Evolutionary conservation across 2,113 vertebrate genomes (phyloP), one percentile per base, ranked within the genome.

Genomic region (Bagarius yarrelli): DNA sequence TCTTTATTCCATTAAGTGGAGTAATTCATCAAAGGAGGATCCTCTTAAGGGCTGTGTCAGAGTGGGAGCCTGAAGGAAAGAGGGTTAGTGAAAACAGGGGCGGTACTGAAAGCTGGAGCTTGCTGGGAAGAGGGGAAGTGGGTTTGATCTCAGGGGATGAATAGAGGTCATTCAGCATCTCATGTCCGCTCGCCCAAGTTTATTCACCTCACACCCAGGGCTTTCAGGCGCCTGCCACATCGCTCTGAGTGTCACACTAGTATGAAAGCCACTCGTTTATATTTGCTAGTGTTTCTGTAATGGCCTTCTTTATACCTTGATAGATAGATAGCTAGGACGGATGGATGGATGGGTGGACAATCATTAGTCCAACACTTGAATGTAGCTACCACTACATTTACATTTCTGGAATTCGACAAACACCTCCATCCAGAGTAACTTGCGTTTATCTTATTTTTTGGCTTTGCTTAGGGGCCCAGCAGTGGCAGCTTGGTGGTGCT

Each of bases 1-100:
- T 78, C 84, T 86, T 89, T 79, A 86, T 88, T 89, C 86, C 89
- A 90, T 90, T 88, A 90, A 89, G 85, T 87, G 81, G 78, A 86
- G 84, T 89, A 89, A 87, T 87, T 89, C 76, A 67, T 71, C 87
- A 89, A 90, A 90, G 84, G 74, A 84, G 85, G 88, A 88, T 86
- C 78, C 56, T 83, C 64, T 80, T 78, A 66, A 63, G 83, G 73
- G 72, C 74, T 82, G 44, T 81, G 79, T 78, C n/a, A 72, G 81
- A 76, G 79, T 70, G 72, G 74, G 59, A 60, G 67, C 83, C 70
- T 47, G 59, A 9, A 56, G 80, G 61, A 52, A 75, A 30, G 73
- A 19, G 63, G 84, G 64, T 64, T 55, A 64, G 79, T 8, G 56
- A 61, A 56, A 67, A 73, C 56, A 52, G 80, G 76, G 75, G 79